These are phyloP conservation scores for Ectropis grisescens DNA, from an alignment of 1,140 invertebrate genomes.

Conservation along the genomic window DNA sequence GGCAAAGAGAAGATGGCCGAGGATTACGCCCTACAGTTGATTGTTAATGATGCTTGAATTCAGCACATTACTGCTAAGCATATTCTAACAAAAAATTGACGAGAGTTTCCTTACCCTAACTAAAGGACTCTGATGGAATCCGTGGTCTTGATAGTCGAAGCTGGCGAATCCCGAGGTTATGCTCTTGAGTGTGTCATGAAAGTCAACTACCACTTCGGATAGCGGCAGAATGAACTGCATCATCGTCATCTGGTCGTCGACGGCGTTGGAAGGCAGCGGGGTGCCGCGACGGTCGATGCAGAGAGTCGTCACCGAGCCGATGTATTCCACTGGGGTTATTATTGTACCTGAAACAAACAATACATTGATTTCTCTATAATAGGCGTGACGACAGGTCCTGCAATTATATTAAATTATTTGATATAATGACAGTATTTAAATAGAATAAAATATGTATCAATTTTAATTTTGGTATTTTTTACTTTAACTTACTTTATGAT, in stretches of 20 bases:
- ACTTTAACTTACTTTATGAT: too few relatives aligned
- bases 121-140: conserved; percentile 80
- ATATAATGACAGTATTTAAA: too few relatives aligned
- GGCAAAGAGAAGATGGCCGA: too few relatives aligned
- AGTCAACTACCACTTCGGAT: conserved; percentile 94
- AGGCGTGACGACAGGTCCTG: too few relatives aligned
- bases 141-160: conserved; percentile 97
- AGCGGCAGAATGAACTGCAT: conserved; percentile 89
- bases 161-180: conserved; percentile 95
- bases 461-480: too few relatives aligned
- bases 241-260: conserved; percentile 87
- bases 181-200: conserved; percentile 94
- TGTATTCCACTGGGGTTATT: conserved; percentile 85
- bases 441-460: too few relatives aligned
- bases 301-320: conserved; percentile 78
- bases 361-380: neutral
- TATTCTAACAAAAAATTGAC: too few relatives aligned
- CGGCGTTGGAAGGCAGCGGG: conserved; percentile 79
- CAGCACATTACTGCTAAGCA: too few relatives aligned
- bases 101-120: too few relatives aligned
- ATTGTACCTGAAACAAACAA: conserved; percentile 79
- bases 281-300: conserved; percentile 85
- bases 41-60: too few relatives aligned
- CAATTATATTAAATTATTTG: too few relatives aligned
- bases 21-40: too few relatives aligned